Evolutionary conservation across 2,113 vertebrate species (phyloP).

Genomic region (Pomatostomus ruficeps): DNA sequence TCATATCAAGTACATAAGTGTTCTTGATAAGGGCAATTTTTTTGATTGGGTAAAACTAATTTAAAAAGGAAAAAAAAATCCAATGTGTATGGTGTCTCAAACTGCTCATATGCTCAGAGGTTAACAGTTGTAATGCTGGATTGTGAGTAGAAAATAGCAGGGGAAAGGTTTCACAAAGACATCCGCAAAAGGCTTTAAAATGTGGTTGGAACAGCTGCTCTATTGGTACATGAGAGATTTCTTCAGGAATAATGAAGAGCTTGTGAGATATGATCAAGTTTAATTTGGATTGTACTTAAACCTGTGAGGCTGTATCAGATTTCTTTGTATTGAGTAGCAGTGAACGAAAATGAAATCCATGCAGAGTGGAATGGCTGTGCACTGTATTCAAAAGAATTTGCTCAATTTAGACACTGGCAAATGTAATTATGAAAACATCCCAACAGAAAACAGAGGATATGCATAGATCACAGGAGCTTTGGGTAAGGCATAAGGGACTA

Average conservation of each 20-base stretch:
- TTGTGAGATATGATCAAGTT: constrained; percentile 22
- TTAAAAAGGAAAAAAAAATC: not conserved
- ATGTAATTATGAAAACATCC: constrained; percentile 1
- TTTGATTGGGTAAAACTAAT: not conserved
- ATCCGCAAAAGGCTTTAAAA: not conserved
- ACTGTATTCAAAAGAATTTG: not conserved
- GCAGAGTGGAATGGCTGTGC: not conserved
- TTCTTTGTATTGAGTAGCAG: not conserved
- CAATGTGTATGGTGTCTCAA: not conserved
- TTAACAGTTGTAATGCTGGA: not conserved
- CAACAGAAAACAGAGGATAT: not conserved
- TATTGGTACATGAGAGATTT: not conserved
- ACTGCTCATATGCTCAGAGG: not conserved
- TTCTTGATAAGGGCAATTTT: not conserved
- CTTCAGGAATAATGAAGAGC: not conserved
- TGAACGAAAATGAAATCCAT: not conserved
- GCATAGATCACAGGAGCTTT: not conserved
- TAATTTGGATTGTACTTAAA: constrained; percentile 20
- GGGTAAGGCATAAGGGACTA: not conserved
- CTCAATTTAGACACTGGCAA: not conserved
- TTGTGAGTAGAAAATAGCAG: not conserved
- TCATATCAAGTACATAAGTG: not conserved
- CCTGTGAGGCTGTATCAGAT: not conserved
- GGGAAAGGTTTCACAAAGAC: not conserved
- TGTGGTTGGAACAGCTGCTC: not conserved